These are phyloP conservation scores for Cuculus canorus DNA, from an alignment of 2,797 vertebrate genomes.

Conservation along the genomic window DNA sequence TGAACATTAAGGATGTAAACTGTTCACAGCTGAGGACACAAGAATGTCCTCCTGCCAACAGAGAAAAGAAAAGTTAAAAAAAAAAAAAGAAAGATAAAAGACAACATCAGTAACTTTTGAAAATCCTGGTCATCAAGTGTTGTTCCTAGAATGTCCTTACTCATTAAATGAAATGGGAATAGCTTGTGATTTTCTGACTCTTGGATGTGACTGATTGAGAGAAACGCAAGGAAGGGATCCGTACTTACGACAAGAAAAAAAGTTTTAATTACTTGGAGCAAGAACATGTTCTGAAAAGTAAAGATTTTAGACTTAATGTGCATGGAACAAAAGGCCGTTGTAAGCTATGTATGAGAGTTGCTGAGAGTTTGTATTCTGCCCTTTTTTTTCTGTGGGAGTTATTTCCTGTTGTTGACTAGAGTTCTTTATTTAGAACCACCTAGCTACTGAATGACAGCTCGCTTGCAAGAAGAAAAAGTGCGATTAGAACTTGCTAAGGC, in stretches of 20 bases:
- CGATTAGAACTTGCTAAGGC: constrained; percentile 75
- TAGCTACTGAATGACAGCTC: constrained; percentile 84
- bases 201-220: not conserved
- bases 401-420: constrained; percentile 99
- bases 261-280: constrained; percentile 60
- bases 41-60: not conserved
- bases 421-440: constrained; percentile 99
- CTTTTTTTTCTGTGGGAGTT: constrained; percentile 94
- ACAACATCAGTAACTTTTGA: not conserved
- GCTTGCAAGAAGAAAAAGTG: constrained; percentile 73
- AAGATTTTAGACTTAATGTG: constrained; percentile 73
- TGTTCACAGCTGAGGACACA: not conserved
- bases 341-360: constrained; percentile 81
- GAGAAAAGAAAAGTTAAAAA: too few relatives aligned
- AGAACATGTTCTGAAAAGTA: constrained; percentile 66
- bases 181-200: not conserved
- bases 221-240: constrained; percentile 6
- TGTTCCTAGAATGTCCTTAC: not conserved
- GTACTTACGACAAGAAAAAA: not conserved
- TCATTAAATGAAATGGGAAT: not conserved
- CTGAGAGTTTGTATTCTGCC: constrained; percentile 92
- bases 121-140: not conserved
- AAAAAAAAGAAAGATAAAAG: fast-evolving
- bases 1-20: constrained; percentile 24
- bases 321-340: constrained; percentile 85